Evolutionary conservation across 2,797 vertebrate genomes (phyloP).

Genomic region (Setipinna tenuifilis): DNA sequence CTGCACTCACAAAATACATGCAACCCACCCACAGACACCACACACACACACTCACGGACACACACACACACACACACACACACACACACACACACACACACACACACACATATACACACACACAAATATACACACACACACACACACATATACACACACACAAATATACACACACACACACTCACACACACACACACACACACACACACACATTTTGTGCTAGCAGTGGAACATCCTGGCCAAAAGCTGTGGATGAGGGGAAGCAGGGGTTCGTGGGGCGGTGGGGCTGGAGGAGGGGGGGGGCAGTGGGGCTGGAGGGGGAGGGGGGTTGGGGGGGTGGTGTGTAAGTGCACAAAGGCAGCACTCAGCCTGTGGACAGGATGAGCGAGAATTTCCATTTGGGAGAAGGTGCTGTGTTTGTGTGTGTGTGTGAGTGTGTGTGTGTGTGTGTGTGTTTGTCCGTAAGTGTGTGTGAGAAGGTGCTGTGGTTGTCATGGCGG

Average conservation of each 20-base stretch:
- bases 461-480: background rate
- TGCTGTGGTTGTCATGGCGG: background rate
- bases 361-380: background rate
- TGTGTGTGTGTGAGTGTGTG: no score
- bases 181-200: background rate
- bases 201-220: background rate
- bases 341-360: background rate
- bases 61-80: background rate
- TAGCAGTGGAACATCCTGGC: background rate
- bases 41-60: no score
- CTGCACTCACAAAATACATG: conserved; percentile 29
- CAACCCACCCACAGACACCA: background rate
- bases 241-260: background rate
- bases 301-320: no score
- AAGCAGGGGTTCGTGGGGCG: no score
- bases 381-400: background rate
- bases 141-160: background rate
- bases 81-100: background rate
- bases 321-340: no score
- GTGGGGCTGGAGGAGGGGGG: no score
- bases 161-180: background rate
- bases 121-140: background rate
- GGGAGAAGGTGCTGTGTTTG: background rate
- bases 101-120: background rate
- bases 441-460: no score